Percentiles rank a stretch among this genome's conserved stretches.
Conservation (phyloP, 1,140 invertebrate species). For the Drosophila neocordata region DNA sequence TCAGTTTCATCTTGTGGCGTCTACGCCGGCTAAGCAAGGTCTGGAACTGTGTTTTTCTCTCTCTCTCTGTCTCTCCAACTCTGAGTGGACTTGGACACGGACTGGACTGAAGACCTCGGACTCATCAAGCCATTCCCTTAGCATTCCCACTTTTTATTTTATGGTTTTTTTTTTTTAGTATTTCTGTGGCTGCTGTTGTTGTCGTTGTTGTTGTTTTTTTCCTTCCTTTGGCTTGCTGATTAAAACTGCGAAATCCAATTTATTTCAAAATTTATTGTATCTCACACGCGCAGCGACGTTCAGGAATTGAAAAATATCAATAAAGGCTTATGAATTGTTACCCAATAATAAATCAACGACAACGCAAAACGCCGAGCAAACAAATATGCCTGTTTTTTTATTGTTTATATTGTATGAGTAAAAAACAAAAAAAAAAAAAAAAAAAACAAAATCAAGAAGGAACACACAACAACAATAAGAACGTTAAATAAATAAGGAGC, state of each 20-base stretch:
- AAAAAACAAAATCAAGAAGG: conserved; percentile 18
- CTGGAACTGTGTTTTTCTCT: conserved; percentile 9
- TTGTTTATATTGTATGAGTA: conserved; percentile 60
- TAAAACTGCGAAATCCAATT: conserved; percentile 80
- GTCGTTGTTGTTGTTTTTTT: not conserved
- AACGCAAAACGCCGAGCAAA: conserved; percentile 47
- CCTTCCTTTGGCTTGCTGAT: conserved; percentile 52
- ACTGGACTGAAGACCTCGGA: conserved; percentile 25
- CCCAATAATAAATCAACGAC: conserved; percentile 73
- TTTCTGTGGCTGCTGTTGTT: conserved; percentile 25
- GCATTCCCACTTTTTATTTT: conserved; percentile 4
- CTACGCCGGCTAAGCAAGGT: conserved; percentile 33
- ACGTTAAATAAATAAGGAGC: not conserved
- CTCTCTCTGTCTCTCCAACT: not conserved
- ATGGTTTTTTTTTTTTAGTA: conserved; percentile 52
- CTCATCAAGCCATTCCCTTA: conserved; percentile 68
- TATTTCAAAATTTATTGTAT: conserved; percentile 81
- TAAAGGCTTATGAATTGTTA: conserved; percentile 80
- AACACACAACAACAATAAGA: not conserved
- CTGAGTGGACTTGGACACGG: not conserved
- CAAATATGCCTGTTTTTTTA: conserved; percentile 76
- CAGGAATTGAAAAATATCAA: conserved; percentile 80
- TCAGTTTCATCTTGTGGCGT: conserved; percentile 60
- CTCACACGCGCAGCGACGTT: conserved; percentile 74
- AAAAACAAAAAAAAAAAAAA: conserved; percentile 11